Conservation (phyloP, 2,113 vertebrate genomes). For the Penelope pileata region DNA sequence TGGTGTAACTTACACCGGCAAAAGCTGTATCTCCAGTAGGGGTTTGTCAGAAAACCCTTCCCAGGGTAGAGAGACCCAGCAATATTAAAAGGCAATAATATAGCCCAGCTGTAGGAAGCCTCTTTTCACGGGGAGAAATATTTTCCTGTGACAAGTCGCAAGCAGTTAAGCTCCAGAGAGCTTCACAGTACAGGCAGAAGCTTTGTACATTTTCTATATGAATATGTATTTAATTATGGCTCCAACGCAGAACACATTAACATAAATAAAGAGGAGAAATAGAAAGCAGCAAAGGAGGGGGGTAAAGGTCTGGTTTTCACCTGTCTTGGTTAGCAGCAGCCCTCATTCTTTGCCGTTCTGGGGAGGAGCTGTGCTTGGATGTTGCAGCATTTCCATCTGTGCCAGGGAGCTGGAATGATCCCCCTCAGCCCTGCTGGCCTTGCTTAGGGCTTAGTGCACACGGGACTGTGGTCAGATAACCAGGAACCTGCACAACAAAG, state of each 20-base stretch:
- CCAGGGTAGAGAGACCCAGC: constrained; percentile 44
- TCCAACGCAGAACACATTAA: constrained; percentile 48
- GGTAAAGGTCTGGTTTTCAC: background rate
- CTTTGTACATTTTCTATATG: constrained; percentile 30
- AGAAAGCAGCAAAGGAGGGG: constrained; percentile 30
- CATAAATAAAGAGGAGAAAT: constrained; percentile 67
- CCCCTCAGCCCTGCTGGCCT: background rate
- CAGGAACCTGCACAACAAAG: background rate
- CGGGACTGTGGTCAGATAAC: background rate
- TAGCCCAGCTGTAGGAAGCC: constrained; percentile 57
- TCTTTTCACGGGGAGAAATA: constrained; percentile 60
- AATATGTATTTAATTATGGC: constrained; percentile 63
- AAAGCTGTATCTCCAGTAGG: constrained; percentile 54
- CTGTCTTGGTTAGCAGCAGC: background rate
- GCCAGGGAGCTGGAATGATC: background rate
- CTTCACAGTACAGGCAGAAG: constrained; percentile 24
- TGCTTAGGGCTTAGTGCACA: background rate
- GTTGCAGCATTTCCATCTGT: background rate
- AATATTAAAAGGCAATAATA: constrained; percentile 66
- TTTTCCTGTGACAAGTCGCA: constrained; percentile 65
- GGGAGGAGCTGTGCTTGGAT: background rate
- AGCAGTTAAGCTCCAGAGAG: constrained; percentile 44
- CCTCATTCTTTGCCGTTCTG: background rate
- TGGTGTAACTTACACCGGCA: constrained; percentile 47
- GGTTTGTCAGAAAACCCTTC: constrained; percentile 61